Evolutionary conservation across 2,888 invertebrate species (phyloP), one percentile per base, ranked within the genome.

Genomic region (Philereme vetulata): DNA sequence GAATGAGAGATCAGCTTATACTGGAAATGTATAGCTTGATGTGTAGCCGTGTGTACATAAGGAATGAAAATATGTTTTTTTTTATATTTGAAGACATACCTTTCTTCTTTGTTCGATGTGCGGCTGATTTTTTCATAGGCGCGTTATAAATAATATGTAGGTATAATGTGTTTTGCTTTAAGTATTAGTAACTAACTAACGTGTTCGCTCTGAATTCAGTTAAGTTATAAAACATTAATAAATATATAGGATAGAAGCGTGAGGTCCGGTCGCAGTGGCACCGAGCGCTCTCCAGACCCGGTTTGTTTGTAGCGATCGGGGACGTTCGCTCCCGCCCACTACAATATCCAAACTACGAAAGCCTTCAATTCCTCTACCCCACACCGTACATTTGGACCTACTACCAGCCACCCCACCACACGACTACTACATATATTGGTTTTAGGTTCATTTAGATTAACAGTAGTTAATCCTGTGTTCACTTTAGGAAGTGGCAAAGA

Each of bases 271-370:
- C 55, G 43, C 33, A 36, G n/a, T 10, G 53, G 56, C 61, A 51
- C 11, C 40, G 52, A 52, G 66, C 62, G 53, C 51, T 45, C 58
- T 61, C 52, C 55, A 58, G 51, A 62, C 54, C 54, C 55, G 62
- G 66, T 66, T 70, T 76, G 73, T 76, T 78, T 80, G 72, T 73
- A 72, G 69, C 71, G 71, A 73, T 76, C 72, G 71, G 65, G 65
- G 71, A 69, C 72, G 65, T 72, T 64, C 60, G 55, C 66, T 62
- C 68, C 63, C 69, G 61, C 66, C 68, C 67, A 62, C 65, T 63
- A n/a, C 50, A 58, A 70, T 72, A 74, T 73, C 75, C 71, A 76
- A 81, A 79, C 72, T 80, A 66, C 57, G 66, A 73, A 74, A 72
- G 69, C 65, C 66, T 72, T 68, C 70, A 67, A 73, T 71, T 68